Evolutionary conservation across 2,797 vertebrate species (phyloP).

Genomic region (Sebastes glaucus): DNA sequence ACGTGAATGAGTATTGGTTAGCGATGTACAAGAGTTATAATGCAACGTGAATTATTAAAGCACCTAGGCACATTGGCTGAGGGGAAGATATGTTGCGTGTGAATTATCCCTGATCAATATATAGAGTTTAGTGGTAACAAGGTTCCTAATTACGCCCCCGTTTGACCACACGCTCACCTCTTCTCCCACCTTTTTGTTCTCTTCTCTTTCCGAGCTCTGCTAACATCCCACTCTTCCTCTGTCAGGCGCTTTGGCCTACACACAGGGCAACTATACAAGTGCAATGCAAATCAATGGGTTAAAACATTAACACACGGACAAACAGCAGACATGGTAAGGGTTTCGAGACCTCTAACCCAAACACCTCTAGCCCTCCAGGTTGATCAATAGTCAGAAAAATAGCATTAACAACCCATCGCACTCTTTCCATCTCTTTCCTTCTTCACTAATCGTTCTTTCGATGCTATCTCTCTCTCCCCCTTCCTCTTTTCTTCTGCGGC

Average conservation of each 20-base stretch:
- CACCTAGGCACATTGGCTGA: slow-evolving; percentile 30
- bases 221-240: slow-evolving; percentile 63
- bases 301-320: slow-evolving; percentile 59
- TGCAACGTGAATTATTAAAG: slow-evolving; percentile 67
- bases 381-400: slow-evolving; percentile 78
- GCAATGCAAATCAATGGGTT: slow-evolving; percentile 70
- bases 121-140: slow-evolving; percentile 65
- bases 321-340: slow-evolving; percentile 60
- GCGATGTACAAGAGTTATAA: slow-evolving; percentile 37
- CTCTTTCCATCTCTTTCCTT: slow-evolving; percentile 61
- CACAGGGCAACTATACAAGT: slow-evolving; percentile 37
- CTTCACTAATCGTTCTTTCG: slow-evolving; percentile 75
- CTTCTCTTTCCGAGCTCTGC: slow-evolving; percentile 42
- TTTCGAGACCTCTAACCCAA: slow-evolving; percentile 70
- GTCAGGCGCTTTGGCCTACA: slow-evolving; percentile 65
- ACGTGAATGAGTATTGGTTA: slow-evolving; percentile 18
- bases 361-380: slow-evolving; percentile 62
- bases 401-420: slow-evolving; percentile 63
- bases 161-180: slow-evolving; percentile 71
- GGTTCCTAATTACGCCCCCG: slow-evolving; percentile 72
- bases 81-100: slow-evolving; percentile 61
- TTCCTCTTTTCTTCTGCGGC: slow-evolving; percentile 36
- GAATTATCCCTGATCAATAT: slow-evolving; percentile 75
- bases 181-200: slow-evolving; percentile 65
- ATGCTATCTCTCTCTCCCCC: slow-evolving; percentile 52